Conservation (phyloP, 2,113 vertebrate genomes). For the Crotophaga sulcirostris region DNA sequence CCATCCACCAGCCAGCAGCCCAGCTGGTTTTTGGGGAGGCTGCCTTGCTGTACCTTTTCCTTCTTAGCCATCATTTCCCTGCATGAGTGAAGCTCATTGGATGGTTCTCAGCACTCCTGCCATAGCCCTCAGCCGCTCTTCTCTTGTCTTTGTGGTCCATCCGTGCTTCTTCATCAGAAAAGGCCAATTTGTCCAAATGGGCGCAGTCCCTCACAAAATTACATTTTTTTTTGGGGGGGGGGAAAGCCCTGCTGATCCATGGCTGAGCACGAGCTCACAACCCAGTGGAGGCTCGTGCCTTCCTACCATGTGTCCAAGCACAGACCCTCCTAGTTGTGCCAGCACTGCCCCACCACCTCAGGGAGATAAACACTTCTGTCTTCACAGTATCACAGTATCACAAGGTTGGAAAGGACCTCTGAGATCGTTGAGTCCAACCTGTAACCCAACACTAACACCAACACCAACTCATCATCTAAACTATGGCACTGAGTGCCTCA, state of each 20-base stretch:
- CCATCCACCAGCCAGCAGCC: rapidly evolving
- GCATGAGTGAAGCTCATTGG: rapidly evolving
- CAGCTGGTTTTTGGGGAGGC: rapidly evolving
- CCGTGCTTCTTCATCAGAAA: neutral
- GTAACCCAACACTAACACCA: too few relatives aligned
- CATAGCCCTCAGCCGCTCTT: neutral
- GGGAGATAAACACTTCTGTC: neutral
- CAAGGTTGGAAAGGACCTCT: too few relatives aligned
- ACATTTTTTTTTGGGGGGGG: rapidly evolving
- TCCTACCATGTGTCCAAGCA: rapidly evolving
- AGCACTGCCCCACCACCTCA: rapidly evolving
- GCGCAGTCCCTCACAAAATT: neutral
- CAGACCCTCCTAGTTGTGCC: neutral
- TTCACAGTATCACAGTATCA: too few relatives aligned
- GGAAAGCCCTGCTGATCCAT: neutral
- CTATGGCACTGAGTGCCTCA: too few relatives aligned
- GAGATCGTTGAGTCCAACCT: too few relatives aligned
- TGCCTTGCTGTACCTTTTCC: neutral
- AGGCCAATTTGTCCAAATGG: neutral
- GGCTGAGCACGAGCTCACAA: neutral
- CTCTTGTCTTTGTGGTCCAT: too few relatives aligned
- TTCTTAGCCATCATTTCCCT: neutral
- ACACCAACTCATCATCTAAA: too few relatives aligned
- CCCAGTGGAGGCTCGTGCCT: neutral
- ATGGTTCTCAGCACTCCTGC: neutral